Conservation (phyloP, 1,140 invertebrate genomes). For the Solen grandis region DNA sequence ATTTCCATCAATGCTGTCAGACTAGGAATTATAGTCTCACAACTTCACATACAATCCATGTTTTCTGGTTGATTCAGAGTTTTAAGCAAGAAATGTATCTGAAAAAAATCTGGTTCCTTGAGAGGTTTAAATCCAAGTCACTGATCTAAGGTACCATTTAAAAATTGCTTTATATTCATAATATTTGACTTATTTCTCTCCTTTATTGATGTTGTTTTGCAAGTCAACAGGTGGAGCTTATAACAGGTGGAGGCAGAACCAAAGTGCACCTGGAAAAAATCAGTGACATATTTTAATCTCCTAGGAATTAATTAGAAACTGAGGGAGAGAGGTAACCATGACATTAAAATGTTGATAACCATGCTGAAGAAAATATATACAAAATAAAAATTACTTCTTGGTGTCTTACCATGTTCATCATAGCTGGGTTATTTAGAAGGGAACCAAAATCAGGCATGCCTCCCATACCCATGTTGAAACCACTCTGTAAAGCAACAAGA, state of each 20-base stretch:
- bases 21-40: neutral
- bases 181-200: too few relatives aligned
- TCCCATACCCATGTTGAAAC: slow-evolving; percentile 69
- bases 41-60: neutral
- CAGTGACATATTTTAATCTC: too few relatives aligned
- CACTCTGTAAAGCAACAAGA: slow-evolving; percentile 62
- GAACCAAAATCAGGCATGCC: slow-evolving; percentile 67
- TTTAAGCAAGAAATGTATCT: too few relatives aligned
- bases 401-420: slow-evolving; percentile 77
- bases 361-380: neutral
- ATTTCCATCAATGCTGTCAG: neutral
- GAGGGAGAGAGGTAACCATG: neutral
- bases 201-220: too few relatives aligned
- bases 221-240: too few relatives aligned
- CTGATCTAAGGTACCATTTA: too few relatives aligned
- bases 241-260: too few relatives aligned
- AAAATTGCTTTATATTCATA: too few relatives aligned
- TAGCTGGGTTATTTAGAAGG: slow-evolving; percentile 75
- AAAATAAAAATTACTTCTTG: too few relatives aligned
- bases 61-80: neutral
- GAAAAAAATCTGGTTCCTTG: too few relatives aligned
- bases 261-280: too few relatives aligned
- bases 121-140: too few relatives aligned
- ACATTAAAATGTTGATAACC: neutral
- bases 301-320: neutral